phyloP scores from a whole-genome alignment of 1,140 invertebrate species.

The Triops cancriformis region DNA sequence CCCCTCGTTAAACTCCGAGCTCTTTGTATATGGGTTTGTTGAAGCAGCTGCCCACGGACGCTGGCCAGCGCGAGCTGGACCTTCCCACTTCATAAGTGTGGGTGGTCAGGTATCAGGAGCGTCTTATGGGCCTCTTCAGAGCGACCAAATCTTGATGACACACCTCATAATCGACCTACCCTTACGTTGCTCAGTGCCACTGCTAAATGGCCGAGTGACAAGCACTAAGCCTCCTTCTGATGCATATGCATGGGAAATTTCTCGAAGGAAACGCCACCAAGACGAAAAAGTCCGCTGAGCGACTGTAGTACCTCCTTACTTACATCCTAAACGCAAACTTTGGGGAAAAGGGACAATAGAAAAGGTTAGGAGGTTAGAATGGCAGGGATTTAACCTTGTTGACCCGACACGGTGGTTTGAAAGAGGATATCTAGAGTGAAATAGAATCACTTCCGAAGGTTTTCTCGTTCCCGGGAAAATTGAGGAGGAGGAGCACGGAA shows the following conservation, averaged over 20 bases:
- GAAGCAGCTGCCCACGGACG: neutral
- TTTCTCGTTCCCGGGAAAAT: neutral
- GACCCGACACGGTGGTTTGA: neutral
- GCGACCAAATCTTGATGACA: neutral
- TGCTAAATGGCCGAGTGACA: neutral
- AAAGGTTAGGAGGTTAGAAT: conserved; percentile 2
- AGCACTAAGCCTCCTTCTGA: neutral
- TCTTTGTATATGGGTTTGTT: neutral
- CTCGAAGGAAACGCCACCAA: neutral
- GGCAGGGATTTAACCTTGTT: conserved; percentile 10
- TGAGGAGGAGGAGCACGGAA: neutral
- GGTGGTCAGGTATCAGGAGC: neutral
- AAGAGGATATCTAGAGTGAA: neutral
- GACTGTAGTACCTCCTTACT: neutral
- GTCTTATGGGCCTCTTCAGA: neutral
- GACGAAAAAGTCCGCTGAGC: neutral
- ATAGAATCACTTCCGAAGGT: neutral
- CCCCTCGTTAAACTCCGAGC: neutral
- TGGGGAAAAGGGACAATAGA: neutral
- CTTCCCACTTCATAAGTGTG: neutral
- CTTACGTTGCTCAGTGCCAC: neutral
- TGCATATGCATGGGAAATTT: neutral
- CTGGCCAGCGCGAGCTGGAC: neutral
- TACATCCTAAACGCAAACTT: neutral
- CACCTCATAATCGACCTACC: neutral